Evolutionary conservation across 2,797 vertebrate genomes (phyloP).

Genomic region (Cirrhinus mrigala): DNA sequence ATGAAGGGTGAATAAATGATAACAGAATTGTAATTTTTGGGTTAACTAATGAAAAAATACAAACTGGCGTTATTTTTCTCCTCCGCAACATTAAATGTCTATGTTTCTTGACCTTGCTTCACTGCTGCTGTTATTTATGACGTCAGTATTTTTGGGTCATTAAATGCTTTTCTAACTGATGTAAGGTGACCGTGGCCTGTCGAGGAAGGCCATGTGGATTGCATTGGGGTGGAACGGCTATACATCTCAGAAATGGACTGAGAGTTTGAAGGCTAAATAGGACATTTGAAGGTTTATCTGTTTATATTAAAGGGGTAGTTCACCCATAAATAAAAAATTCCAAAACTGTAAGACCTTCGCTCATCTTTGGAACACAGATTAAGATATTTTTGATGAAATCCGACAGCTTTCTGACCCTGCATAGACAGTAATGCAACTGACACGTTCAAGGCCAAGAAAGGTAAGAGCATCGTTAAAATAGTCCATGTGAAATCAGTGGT

Average conservation of each 20-base stretch:
- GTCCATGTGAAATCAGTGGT: too few relatives aligned
- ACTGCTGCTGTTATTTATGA: conserved; percentile 29
- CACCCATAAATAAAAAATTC: too few relatives aligned
- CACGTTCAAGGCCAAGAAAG: too few relatives aligned
- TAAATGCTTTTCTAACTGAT: conserved; percentile 14
- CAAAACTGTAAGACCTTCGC: too few relatives aligned
- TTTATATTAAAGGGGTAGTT: too few relatives aligned
- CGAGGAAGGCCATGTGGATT: conserved; percentile 61
- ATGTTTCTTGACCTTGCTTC: conserved; percentile 4
- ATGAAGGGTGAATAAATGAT: neutral
- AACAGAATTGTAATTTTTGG: neutral
- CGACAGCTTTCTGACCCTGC: too few relatives aligned
- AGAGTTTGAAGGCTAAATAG: neutral
- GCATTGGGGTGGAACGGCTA: conserved; percentile 61
- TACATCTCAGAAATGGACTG: conserved; percentile 16
- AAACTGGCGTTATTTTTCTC: neutral
- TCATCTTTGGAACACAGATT: too few relatives aligned
- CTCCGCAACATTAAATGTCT: neutral
- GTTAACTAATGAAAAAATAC: neutral
- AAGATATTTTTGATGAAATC: too few relatives aligned
- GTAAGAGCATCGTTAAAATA: too few relatives aligned
- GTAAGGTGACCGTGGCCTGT: conserved; percentile 30
- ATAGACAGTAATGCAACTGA: too few relatives aligned
- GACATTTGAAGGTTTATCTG: neutral
- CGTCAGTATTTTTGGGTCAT: conserved; percentile 37